phyloP scores from a whole-genome alignment of 2,113 vertebrate species.

The Tenebrosternarchus preto region DNA sequence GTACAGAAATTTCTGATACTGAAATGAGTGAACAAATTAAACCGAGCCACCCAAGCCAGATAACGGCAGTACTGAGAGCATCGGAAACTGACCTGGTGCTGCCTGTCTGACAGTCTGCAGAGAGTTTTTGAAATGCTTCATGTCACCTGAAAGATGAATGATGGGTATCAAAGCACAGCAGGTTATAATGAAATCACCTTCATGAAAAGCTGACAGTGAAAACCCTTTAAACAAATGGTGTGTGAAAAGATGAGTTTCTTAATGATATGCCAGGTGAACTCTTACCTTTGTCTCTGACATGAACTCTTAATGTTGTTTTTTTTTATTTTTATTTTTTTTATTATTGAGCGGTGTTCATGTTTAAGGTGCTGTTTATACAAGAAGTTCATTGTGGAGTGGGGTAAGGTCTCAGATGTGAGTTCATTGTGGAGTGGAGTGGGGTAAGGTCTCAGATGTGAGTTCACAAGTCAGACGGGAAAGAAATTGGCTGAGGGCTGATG shows the following conservation, averaged over 20 bases:
- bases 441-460: background rate
- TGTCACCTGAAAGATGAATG: constrained; percentile 69
- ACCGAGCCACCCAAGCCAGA: background rate
- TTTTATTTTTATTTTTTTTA: background rate
- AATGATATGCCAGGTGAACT: background rate
- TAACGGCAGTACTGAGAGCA: background rate
- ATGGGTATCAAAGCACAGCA: constrained; percentile 66
- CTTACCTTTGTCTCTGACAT: too few relatives aligned
- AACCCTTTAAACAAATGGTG: background rate
- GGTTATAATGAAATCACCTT: constrained; percentile 37
- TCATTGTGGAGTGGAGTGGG: background rate
- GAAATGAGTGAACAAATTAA: background rate
- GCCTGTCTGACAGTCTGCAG: constrained; percentile 30
- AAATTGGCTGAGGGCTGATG: background rate
- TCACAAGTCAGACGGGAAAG: constrained; percentile 11
- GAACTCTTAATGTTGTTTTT: too few relatives aligned
- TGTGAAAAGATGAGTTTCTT: background rate
- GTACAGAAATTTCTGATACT: too few relatives aligned
- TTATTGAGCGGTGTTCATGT: constrained; percentile 7
- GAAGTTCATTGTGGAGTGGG: background rate
- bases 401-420: background rate
- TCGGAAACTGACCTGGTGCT: background rate
- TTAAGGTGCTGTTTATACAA: background rate
- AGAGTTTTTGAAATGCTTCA: constrained; percentile 54
- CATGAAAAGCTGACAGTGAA: background rate